Percentiles rank a stretch among this genome's conserved stretches.
phyloP scores from a whole-genome alignment of 2,797 vertebrate genomes.

The Diglossa cyanea region DNA sequence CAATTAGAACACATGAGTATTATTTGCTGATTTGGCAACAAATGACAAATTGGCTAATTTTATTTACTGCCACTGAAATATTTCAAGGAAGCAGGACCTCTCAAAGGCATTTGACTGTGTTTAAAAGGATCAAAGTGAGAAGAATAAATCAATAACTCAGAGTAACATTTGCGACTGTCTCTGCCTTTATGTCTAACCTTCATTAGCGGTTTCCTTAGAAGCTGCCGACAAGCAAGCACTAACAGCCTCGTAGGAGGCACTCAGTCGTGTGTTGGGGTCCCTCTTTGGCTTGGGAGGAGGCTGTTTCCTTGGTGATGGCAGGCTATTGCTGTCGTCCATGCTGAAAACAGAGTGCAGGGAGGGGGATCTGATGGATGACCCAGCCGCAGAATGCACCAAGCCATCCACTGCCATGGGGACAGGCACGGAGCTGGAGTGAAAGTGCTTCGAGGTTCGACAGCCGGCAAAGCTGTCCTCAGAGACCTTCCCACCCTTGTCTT shows the following conservation, averaged over 20 bases:
- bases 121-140: constrained; percentile 14
- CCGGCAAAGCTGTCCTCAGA: constrained; percentile 74
- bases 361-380: constrained; percentile 81
- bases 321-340: constrained; percentile 78
- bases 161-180: constrained; percentile 37
- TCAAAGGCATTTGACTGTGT: not conserved
- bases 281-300: constrained; percentile 97
- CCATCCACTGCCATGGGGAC: constrained; percentile 81
- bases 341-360: constrained; percentile 83
- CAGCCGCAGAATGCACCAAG: constrained; percentile 76
- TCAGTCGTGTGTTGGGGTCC: constrained; percentile 94
- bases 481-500: constrained; percentile 80
- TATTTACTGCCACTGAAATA: constrained; percentile 54
- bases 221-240: constrained; percentile 88
- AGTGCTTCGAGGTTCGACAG: constrained; percentile 77
- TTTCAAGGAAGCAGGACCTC: not conserved
- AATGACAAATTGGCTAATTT: constrained; percentile 22
- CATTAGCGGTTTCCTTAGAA: constrained; percentile 84
- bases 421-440: constrained; percentile 82
- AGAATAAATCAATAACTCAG: not conserved
- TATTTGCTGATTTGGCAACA: constrained; percentile 50
- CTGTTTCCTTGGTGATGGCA: constrained; percentile 93
- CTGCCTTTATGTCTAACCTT: constrained; percentile 76
- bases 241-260: constrained; percentile 94
- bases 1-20: constrained; percentile 24